Evolutionary conservation across 2,888 invertebrate species (phyloP), one percentile per base, ranked within the genome.

Genomic region (Pheosia tremula): DNA sequence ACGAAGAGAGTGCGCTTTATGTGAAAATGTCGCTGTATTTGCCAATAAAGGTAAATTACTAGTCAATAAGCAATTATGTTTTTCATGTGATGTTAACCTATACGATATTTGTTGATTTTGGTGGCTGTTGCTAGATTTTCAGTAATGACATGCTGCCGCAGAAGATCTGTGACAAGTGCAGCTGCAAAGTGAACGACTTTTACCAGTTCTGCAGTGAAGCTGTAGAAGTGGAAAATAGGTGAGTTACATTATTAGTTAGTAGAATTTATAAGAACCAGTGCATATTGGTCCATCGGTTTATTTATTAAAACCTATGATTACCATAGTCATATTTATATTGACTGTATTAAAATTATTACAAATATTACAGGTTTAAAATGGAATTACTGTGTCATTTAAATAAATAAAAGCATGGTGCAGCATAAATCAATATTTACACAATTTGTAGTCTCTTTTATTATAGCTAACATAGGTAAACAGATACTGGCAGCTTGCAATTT

Each of bases 161-260:
- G 87, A 96, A 95, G 84, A 95, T 96, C 76, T 96, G 96, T 83
- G 95, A 96, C 84, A 95, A 94, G 71, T 96, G 96, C 85, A 95
- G 95, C 84, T 95, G 95, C 82, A 96, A 96, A 93, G 94, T 96
- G 80, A 96, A 96, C 79, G 94, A 95, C 84, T 93, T 95, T 76
- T 96, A 96, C 85, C 95, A 96, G 84, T 96, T 96, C 86, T 96
- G 96, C 90, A 96, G 95, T 80, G 95, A 95, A 75, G 95, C 95
- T 58, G 94, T 95, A 9, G 96, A 95, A 85, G 94, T 95, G 50
- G 96, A 96, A 78, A 95, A 95, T 71, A 95, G 95, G 89, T 94
- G 86, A 78, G 85, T 24, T 24, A 24, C 24, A 24, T 24, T 0
- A 24, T 24, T 24, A 24, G 24, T 24, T 24, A 24, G 24, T 24